These are phyloP conservation scores for Crotalus helleri DNA, from an alignment of 2,113 vertebrate genomes.

Conservation along the genomic window DNA sequence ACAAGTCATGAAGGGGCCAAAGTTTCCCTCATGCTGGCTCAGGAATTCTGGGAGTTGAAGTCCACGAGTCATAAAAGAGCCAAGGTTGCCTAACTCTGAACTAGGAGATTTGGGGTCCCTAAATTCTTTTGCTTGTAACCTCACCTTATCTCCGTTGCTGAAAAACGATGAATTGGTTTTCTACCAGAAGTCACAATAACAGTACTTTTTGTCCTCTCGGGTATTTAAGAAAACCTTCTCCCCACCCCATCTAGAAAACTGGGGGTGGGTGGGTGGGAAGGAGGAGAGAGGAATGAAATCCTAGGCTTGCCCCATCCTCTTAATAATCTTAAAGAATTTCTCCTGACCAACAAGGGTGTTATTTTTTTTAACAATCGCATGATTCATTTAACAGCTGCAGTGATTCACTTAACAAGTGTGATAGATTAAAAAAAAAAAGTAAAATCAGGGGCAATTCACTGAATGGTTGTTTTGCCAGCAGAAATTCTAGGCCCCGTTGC, in stretches of 20 bases:
- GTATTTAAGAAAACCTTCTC: background rate
- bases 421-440: too few relatives aligned
- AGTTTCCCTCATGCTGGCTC: too few relatives aligned
- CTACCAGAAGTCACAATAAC: background rate
- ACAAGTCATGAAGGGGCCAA: too few relatives aligned
- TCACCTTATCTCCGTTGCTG: background rate
- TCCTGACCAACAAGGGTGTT: background rate
- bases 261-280: too few relatives aligned
- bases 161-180: background rate
- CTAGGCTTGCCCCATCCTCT: background rate
- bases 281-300: background rate
- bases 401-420: too few relatives aligned
- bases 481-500: too few relatives aligned
- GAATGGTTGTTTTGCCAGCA: too few relatives aligned
- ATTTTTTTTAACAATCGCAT: background rate
- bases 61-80: too few relatives aligned
- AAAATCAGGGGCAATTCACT: too few relatives aligned
- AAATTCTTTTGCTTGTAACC: background rate
- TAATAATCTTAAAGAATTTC: background rate
- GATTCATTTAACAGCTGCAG: too few relatives aligned
- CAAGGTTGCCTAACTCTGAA: too few relatives aligned
- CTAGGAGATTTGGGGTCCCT: background rate
- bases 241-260: background rate
- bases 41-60: too few relatives aligned
- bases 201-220: background rate